phyloP scores from a whole-genome alignment of 2,113 vertebrate genomes.

The Amblyornis subalaris region DNA sequence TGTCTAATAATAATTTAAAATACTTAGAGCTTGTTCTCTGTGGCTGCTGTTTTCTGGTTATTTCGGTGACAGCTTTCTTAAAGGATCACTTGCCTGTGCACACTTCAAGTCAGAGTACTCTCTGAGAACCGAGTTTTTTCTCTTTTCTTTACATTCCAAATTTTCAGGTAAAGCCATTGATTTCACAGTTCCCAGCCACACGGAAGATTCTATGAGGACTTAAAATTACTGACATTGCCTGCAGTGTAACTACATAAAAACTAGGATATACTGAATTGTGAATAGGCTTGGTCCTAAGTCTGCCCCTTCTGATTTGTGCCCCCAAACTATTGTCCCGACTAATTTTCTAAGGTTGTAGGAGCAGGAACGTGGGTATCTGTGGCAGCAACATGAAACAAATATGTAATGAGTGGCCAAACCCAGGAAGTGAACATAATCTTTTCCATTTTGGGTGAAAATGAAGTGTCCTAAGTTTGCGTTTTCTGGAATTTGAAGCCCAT shows the following conservation, averaged over 20 bases:
- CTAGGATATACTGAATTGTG: not conserved
- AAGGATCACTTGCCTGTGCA: not conserved
- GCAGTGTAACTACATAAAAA: not conserved
- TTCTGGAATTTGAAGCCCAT: not conserved
- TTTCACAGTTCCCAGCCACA: not conserved
- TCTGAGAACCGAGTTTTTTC: not conserved
- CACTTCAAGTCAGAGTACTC: not conserved
- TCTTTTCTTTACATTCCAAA: not conserved
- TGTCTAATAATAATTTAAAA: not conserved
- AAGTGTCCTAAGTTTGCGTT: accelerated
- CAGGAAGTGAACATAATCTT: accelerated
- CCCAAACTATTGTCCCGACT: not conserved
- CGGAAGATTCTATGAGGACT: not conserved
- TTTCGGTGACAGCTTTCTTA: not conserved
- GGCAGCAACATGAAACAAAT: not conserved
- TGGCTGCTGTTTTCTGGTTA: not conserved
- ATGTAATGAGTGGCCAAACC: not conserved
- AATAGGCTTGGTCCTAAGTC: not conserved
- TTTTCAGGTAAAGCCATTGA: not conserved
- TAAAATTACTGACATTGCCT: not conserved
- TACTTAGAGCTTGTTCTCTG: not conserved
- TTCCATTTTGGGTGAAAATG: not conserved
- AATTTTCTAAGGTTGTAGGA: not conserved
- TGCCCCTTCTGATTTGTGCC: not conserved
- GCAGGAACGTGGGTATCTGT: not conserved